These are phyloP conservation scores for Bombus waltoni DNA, from an alignment of 1,140 invertebrate species.

Conservation along the genomic window DNA sequence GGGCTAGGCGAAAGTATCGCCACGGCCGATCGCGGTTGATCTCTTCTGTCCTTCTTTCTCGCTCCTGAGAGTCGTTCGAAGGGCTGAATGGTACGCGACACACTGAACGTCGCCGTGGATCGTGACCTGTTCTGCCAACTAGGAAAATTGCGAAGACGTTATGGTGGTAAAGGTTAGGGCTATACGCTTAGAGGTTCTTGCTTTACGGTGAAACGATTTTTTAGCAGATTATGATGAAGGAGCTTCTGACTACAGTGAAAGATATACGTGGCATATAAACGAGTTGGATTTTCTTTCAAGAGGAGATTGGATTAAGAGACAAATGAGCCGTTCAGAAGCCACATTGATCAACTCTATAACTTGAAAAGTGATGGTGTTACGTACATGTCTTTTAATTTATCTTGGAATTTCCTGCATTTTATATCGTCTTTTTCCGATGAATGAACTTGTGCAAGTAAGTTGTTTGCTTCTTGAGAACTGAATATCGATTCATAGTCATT, in stretches of 20 bases:
- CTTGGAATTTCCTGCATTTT: not conserved
- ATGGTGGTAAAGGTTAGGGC: not conserved
- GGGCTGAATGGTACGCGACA: slow-evolving; percentile 61
- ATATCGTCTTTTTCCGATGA: not conserved
- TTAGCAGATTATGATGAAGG: not conserved
- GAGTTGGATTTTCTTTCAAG: too few species aligned
- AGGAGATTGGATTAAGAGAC: not conserved
- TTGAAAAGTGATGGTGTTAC: not conserved
- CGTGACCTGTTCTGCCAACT: not conserved
- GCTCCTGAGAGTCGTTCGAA: slow-evolving; percentile 27
- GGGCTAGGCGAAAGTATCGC: slow-evolving; percentile 76
- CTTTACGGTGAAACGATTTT: not conserved
- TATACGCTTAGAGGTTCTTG: not conserved
- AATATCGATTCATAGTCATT: not conserved
- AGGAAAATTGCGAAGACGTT: not conserved
- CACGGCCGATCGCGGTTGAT: slow-evolving; percentile 75
- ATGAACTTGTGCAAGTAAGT: not conserved
- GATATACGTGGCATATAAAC: not conserved
- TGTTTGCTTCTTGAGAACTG: not conserved
- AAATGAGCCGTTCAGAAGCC: too few species aligned
- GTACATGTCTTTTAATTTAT: not conserved
- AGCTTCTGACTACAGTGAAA: not conserved
- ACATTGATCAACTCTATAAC: not conserved
- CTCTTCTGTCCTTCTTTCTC: slow-evolving; percentile 34
- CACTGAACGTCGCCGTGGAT: slow-evolving; percentile 25